These are phyloP conservation scores for Delichon dasypus DNA, from an alignment of 2,797 vertebrate genomes.

Conservation along the genomic window DNA sequence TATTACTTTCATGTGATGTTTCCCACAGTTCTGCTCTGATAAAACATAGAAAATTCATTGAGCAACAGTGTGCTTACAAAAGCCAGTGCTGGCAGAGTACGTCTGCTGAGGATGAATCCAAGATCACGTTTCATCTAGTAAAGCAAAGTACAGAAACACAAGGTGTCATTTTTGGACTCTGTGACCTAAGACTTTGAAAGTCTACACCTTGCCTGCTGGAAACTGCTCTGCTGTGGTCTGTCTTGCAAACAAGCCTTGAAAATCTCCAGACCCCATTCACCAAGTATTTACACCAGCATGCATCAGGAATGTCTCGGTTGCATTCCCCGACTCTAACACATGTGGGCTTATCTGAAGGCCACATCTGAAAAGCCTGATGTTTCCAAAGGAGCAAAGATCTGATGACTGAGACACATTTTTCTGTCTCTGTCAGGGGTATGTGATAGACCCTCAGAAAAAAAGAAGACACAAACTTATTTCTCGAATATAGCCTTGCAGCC, in stretches of 20 bases:
- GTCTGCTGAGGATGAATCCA: constrained; percentile 15
- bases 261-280: neutral
- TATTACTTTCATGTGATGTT: constrained; percentile 53
- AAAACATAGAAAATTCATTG: constrained; percentile 44
- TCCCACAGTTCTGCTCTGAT: constrained; percentile 46
- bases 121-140: constrained; percentile 34
- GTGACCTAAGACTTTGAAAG: constrained; percentile 6
- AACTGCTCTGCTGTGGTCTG: constrained; percentile 17
- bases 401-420: neutral
- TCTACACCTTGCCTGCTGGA: constrained; percentile 18
- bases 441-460: neutral
- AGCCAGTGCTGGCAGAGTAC: neutral
- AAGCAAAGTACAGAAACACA: neutral
- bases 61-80: constrained; percentile 20
- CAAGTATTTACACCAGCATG: neutral
- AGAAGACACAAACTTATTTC: neutral
- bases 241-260: constrained; percentile 21
- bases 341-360: neutral
- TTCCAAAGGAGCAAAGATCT: neutral
- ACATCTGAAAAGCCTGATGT: neutral
- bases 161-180: constrained; percentile 32
- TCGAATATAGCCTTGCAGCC: neutral
- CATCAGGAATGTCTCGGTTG: neutral
- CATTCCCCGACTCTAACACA: neutral
- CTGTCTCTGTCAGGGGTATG: neutral